Evolutionary conservation across 2,113 vertebrate species (phyloP), one percentile per base, ranked within the genome.

Genomic region (Tachuris rubrigastra): DNA sequence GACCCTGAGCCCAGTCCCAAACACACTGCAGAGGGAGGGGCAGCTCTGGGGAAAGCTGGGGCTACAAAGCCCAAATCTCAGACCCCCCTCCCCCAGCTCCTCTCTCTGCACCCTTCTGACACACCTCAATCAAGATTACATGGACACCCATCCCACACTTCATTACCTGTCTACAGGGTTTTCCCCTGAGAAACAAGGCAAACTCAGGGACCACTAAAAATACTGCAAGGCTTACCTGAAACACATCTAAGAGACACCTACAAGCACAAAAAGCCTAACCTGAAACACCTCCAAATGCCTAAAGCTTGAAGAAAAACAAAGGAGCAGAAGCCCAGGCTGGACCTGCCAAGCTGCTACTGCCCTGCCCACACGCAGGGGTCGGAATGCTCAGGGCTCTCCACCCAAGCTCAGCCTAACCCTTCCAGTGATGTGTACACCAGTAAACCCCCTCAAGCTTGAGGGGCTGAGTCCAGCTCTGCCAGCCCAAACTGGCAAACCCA

Each of bases 391-490:
- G 30, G 23, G 62, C 42, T 50, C 5, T 50, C 49, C 49, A 49
- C 23, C 62, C 46, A 7, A 7, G 28, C 49, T 27, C 12, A 42
- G 42, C 13, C 16, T 11, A 10, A 52, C 30, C 1, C 0, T 35
- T 24, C 35, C 55, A 42, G 37, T 30, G 14, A 20, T 0, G 0
- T 0, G 1, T 1, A 8, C 49, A 33, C 8, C 65, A 66, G 41
- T 3, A 55, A 65, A 55, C 16, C 20, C 12, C 62, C 5, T 8
- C 3, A 6, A 42, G 9, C 33, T 12, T 25, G 28, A 87, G 2
- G 15, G 33, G 30, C 63, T n/a, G 13, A 31, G 21, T 0, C 1
- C 1, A 47, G 18, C 23, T 66, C 5, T 85, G 50, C 63, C 73
- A 37, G 15, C 6, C 55, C 35, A 31, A 41, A 83, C 15, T 3